phyloP scores from a whole-genome alignment of 2,888 invertebrate species.

The Chrysomela aeneicollis region DNA sequence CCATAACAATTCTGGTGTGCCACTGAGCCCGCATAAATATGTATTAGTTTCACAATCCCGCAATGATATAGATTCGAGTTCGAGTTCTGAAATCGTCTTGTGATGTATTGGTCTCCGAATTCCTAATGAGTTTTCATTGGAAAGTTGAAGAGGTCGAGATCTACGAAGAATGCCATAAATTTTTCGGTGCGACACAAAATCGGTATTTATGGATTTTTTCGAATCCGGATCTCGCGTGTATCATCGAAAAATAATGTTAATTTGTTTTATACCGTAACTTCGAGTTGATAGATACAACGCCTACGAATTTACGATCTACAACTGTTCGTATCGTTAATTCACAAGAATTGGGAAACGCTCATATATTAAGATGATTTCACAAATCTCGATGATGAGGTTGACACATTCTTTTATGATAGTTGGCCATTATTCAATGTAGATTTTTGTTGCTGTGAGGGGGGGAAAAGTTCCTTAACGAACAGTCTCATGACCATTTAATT shows the following conservation, averaged over 20 bases:
- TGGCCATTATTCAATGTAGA: too few relatives aligned
- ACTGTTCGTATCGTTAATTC: neutral
- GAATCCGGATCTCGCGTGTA: neutral
- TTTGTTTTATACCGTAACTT: neutral
- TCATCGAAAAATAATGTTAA: slow-evolving; percentile 3
- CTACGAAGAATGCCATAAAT: neutral
- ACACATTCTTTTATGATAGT: too few relatives aligned
- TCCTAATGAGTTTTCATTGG: neutral
- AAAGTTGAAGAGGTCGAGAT: slow-evolving; percentile 3
- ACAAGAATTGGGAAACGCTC: neutral
- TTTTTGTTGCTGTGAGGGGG: too few relatives aligned
- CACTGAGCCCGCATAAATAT: slow-evolving; percentile 26
- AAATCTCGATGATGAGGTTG: too few relatives aligned
- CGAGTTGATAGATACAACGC: neutral
- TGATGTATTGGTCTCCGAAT: slow-evolving; percentile 15
- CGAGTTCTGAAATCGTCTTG: slow-evolving; percentile 15
- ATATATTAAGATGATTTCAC: too few relatives aligned
- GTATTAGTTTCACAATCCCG: slow-evolving; percentile 30
- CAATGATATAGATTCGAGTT: slow-evolving; percentile 19
- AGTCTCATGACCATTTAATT: too few relatives aligned
- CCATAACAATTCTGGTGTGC: neutral
- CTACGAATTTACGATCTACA: neutral
- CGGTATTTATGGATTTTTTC: slow-evolving; percentile 1
- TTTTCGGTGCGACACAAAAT: neutral
- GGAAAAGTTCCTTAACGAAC: too few relatives aligned